A percentile compares a stretch with the other conserved stretches of the same genome.
Evolutionary conservation across 1,140 invertebrate species (phyloP).

Genomic region (Macrobrachium nipponense): DNA sequence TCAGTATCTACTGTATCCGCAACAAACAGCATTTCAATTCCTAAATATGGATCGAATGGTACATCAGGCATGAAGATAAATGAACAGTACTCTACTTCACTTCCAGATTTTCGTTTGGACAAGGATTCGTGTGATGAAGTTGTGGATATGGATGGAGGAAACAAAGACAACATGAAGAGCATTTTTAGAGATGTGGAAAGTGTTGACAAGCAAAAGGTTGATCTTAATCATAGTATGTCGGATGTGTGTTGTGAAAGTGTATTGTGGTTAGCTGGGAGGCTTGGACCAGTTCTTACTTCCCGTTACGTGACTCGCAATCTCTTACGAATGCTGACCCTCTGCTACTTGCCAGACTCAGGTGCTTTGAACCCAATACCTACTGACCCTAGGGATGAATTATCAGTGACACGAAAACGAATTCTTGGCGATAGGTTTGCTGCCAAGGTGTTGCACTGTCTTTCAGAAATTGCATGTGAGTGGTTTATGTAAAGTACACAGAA

Average conservation of each 20-base stretch:
- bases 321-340: conserved; percentile 91
- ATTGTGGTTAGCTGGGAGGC: conserved; percentile 89
- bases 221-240: conserved; percentile 46
- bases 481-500: conserved; percentile 33
- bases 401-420: conserved; percentile 59
- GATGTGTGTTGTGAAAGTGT: conserved; percentile 92
- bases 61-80: conserved; percentile 10
- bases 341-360: conserved; percentile 78
- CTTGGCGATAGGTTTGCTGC: conserved; percentile 84
- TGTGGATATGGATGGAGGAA: conserved; percentile 38
- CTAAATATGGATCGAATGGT: conserved; percentile 13
- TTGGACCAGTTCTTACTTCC: conserved; percentile 95
- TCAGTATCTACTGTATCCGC: conserved; percentile 18
- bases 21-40: conserved; percentile 33
- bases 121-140: conserved; percentile 26
- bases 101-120: conserved; percentile 44
- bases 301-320: conserved; percentile 91
- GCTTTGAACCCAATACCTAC: conserved; percentile 54
- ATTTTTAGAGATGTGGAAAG: neutral
- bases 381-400: conserved; percentile 45
- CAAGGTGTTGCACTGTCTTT: conserved; percentile 89
- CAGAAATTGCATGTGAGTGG: conserved; percentile 80
- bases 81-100: conserved; percentile 47
- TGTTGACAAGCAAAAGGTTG: conserved; percentile 15
- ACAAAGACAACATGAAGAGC: conserved; percentile 2